phyloP scores from a whole-genome alignment of 2,113 vertebrate genomes.

The Sander lucioperca region DNA sequence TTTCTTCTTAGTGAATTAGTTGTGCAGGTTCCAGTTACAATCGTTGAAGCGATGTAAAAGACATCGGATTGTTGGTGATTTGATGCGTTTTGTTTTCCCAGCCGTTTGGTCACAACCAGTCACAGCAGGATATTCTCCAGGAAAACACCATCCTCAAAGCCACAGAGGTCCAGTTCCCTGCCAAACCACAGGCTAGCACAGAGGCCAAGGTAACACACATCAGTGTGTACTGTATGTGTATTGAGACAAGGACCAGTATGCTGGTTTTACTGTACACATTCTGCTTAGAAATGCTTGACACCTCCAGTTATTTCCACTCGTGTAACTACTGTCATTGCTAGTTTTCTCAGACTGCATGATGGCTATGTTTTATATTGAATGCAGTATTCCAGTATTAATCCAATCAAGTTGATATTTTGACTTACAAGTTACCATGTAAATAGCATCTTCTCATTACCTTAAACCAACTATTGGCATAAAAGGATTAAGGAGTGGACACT shows the following conservation, averaged over 20 bases:
- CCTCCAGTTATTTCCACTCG: too few relatives aligned
- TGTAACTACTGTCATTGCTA: neutral
- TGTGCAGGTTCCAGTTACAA: too few relatives aligned
- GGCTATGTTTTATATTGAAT: neutral
- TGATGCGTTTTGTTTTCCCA: conserved; percentile 64
- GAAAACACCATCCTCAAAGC: conserved; percentile 99
- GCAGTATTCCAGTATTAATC: neutral
- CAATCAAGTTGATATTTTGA: neutral
- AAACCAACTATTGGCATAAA: neutral
- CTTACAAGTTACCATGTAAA: neutral
- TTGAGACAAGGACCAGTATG: too few relatives aligned
- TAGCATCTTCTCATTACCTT: neutral
- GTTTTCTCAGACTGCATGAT: too few relatives aligned
- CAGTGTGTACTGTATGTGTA: too few relatives aligned
- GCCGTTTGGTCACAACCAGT: conserved; percentile 99
- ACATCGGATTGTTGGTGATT: neutral
- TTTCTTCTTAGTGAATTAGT: neutral
- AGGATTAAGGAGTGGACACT: neutral
- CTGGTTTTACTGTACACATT: too few relatives aligned
- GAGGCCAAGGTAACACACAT: conserved; percentile 93
- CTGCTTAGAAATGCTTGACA: neutral
- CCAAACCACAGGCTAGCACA: conserved; percentile 98
- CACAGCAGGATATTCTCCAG: conserved; percentile 99
- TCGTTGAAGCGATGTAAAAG: neutral
- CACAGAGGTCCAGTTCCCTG: conserved; percentile 99